Base-by-base conservation (phyloP, 2,797 vertebrate species). In the Pelodytes ibericus region DNA sequence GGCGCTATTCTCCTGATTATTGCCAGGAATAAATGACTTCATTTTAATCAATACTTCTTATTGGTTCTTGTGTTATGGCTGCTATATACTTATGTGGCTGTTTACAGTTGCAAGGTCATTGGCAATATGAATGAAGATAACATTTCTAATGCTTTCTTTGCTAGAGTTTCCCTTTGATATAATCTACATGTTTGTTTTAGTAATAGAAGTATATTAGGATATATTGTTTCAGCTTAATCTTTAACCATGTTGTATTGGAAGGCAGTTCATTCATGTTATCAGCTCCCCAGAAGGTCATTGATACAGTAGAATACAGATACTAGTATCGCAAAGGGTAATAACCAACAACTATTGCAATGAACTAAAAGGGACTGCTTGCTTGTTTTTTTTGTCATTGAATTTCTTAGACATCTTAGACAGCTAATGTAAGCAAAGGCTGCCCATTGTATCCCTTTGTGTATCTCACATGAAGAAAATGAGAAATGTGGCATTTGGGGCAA, bases 141-240 rank as follows among this genome's bases (percentile, higher is more conserved):
- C 24, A 71, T 44, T 58, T 65, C 36, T 31, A 73, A 79, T 44
- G 58, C 61, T 62, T 72, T 67, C 63, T 73, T 69, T 56, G 25
- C 44, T 39, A 68, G 51, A 61, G 70, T 78, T 61, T 68, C 56
- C n/a, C 63, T 72, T 72, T 72, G 75, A 78, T 73, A 79, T 26
- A 68, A 63, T 69, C 60, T 30, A 61, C 33, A 7, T 79, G 53
- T 79, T 79, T 79, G 77, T 73, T 79, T 65, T 73, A 62, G 71
- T 79, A 79, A 79, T 74, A 74, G 64, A 57, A 60, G 26, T 62
- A 79, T 73, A 79, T 69, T 79, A 79, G 64, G 65, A 57, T 62
- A 79, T 74, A 69, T 69, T 15, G 27, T 56, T 33, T 69, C 20
- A 47, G 58, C 70, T 29, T 79, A 79, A 79, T 79, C 58, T 31